These are phyloP conservation scores for Adelphocoris suturalis DNA, from an alignment of 2,888 invertebrate species.

Conservation along the genomic window DNA sequence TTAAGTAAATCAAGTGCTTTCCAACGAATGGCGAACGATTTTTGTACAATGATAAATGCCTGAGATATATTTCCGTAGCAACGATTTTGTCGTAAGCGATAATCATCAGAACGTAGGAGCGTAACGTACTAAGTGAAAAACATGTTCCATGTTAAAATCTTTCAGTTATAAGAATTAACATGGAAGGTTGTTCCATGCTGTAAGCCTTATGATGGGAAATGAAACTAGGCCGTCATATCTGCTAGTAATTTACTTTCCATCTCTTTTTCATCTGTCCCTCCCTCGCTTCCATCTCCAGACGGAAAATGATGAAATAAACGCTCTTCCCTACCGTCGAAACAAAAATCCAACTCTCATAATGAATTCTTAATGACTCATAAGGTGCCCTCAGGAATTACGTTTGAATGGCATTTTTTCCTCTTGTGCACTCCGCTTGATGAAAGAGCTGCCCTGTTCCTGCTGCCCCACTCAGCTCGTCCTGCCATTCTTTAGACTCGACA, in stretches of 20 bases:
- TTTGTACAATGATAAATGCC: no score
- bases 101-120: no score
- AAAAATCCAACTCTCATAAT: constrained; percentile 49
- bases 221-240: background rate
- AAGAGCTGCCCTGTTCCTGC: constrained; percentile 15
- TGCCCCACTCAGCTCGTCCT: background rate
- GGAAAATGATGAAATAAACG: constrained; percentile 41
- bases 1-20: no score
- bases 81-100: no score
- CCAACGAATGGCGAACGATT: no score
- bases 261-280: background rate
- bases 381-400: constrained; percentile 47
- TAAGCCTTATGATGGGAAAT: background rate
- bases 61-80: no score
- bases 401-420: constrained; percentile 49
- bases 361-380: constrained; percentile 56
- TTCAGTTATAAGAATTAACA: no score
- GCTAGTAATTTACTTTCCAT: background rate
- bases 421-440: constrained; percentile 56
- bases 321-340: background rate
- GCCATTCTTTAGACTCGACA: background rate
- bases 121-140: no score
- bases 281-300: background rate
- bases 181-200: background rate
- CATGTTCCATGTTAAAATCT: no score